Evolutionary conservation across 2,888 invertebrate genomes (phyloP).

Genomic region (Troglohyphantes excavatus): DNA sequence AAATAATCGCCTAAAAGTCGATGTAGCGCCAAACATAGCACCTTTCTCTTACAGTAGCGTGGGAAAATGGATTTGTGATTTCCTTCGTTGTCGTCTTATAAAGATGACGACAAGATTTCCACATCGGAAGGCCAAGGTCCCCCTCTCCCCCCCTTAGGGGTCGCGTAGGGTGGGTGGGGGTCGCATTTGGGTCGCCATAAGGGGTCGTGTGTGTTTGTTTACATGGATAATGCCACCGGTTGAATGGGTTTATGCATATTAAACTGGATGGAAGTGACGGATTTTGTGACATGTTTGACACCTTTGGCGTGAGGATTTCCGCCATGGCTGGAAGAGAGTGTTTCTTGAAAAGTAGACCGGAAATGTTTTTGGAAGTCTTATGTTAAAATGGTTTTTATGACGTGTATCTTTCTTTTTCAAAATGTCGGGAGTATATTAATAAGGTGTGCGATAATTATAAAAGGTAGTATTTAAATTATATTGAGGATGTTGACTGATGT

Average conservation of each 20-base stretch:
- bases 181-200: constrained; percentile 11
- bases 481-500: too few relatives aligned
- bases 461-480: too few relatives aligned
- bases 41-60: constrained; percentile 32
- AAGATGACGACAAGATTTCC: constrained; percentile 20
- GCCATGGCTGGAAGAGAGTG: background rate
- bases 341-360: background rate
- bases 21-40: too few relatives aligned
- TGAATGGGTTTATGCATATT: constrained; percentile 12
- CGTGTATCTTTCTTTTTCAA: background rate
- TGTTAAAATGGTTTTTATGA: background rate
- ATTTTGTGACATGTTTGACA: constrained; percentile 18
- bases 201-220: constrained; percentile 63
- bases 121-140: constrained; percentile 38
- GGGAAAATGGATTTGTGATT: constrained; percentile 15
- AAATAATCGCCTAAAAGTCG: too few relatives aligned
- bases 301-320: background rate
- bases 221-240: background rate
- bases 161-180: constrained; percentile 22
- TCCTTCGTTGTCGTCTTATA: background rate
- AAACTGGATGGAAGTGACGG: constrained; percentile 10
- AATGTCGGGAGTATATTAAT: too few relatives aligned
- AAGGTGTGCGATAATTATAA: too few relatives aligned
- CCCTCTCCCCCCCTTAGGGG: background rate
- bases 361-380: background rate